Percentiles rank a stretch among this genome's conserved stretches.
phyloP scores from a whole-genome alignment of 2,113 vertebrate species.

The Microcebus lehilahytsara region DNA sequence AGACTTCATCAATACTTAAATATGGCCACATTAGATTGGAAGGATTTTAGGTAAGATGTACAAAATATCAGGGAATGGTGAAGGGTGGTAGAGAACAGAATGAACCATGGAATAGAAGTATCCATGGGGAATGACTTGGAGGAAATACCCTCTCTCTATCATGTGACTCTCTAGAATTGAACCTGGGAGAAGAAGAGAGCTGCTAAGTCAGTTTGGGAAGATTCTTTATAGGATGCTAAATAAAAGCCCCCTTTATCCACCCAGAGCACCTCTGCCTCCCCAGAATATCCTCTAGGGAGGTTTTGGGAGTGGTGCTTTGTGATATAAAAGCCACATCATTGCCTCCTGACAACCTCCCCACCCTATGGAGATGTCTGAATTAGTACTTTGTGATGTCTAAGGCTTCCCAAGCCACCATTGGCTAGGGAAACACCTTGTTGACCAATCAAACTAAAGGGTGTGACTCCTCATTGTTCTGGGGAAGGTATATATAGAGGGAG shows the following conservation, averaged over 20 bases:
- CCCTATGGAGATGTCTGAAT: neutral
- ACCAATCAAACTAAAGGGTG: neutral
- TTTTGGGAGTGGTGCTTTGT: neutral
- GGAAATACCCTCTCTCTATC: neutral
- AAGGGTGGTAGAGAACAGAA: neutral
- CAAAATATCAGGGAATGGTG: neutral
- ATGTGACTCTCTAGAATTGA: neutral
- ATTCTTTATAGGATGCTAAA: neutral
- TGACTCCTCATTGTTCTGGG: neutral
- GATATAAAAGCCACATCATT: neutral
- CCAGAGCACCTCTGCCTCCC: neutral
- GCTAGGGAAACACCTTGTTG: neutral
- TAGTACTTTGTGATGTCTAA: neutral
- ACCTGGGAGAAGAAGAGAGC: neutral
- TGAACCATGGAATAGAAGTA: neutral
- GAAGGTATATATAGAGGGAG: neutral
- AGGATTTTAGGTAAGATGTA: neutral
- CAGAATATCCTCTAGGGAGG: neutral
- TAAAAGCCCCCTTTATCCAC: neutral
- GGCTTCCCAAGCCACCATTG: neutral
- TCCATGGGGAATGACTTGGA: neutral
- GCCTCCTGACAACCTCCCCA: neutral
- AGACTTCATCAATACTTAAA: neutral
- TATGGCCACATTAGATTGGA: neutral
- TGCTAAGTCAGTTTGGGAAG: neutral